A percentile compares a stretch with the other conserved stretches of the same genome.
Conservation (phyloP, 2,888 invertebrate genomes). For the Pseudeuparius sepicola region DNA sequence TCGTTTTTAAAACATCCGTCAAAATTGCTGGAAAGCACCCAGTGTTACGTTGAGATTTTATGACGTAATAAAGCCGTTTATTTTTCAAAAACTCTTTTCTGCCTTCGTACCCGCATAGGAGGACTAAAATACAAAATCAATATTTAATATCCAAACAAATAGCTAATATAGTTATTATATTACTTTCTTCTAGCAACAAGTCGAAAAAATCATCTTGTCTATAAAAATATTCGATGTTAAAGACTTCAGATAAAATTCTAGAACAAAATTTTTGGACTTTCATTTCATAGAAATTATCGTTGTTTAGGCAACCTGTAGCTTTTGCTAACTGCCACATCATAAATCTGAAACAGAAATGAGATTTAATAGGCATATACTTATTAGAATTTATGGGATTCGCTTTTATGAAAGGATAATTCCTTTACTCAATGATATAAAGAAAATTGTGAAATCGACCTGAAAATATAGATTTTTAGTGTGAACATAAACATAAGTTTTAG, state of each 20-base stretch:
- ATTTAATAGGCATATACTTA: too few species aligned
- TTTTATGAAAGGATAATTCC: too few species aligned
- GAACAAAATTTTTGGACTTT: conserved; percentile 23
- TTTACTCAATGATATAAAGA: too few species aligned
- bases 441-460: too few species aligned
- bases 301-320: conserved; percentile 22
- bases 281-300: conserved; percentile 16
- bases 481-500: too few species aligned
- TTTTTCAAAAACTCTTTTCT: conserved; percentile 26
- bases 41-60: conserved; percentile 24
- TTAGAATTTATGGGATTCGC: too few species aligned
- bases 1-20: conserved; percentile 20
- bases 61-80: conserved; percentile 25
- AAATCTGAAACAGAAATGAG: conserved; percentile 22
- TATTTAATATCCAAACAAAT: conserved; percentile 1
- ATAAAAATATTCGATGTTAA: conserved; percentile 20
- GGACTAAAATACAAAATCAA: conserved; percentile 22
- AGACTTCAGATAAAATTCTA: conserved; percentile 23
- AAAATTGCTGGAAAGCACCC: conserved; percentile 27
- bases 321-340: conserved; percentile 25
- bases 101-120: conserved; percentile 31
- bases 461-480: too few species aligned
- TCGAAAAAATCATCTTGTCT: conserved; percentile 25
- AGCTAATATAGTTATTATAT: conserved; percentile 1
- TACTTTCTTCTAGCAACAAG: conserved; percentile 29